phyloP scores from a whole-genome alignment of 2,113 vertebrate genomes.

The Oryzias javanicus region DNA sequence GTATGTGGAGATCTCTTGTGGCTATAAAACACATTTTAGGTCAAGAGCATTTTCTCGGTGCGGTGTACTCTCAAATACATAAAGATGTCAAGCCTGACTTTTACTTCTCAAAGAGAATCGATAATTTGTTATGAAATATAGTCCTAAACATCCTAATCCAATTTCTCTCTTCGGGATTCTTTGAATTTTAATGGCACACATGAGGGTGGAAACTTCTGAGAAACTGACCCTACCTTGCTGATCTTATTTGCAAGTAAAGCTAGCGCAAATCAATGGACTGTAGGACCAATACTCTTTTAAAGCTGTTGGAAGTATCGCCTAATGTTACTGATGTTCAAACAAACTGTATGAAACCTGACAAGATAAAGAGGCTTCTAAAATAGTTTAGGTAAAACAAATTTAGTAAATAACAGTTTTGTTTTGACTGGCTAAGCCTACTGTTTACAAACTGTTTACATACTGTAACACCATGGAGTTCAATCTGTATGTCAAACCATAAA shows the following conservation, averaged over 20 bases:
- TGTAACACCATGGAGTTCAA: no score
- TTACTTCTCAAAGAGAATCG: constrained; percentile 10
- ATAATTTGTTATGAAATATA: constrained; percentile 19
- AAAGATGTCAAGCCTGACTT: constrained; percentile 8
- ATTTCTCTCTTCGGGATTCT: neutral
- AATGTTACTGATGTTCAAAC: constrained; percentile 31
- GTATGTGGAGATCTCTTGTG: neutral
- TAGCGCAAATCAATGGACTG: constrained; percentile 36
- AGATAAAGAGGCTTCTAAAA: neutral
- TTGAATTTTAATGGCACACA: constrained; percentile 1
- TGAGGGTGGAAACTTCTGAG: constrained; percentile 5
- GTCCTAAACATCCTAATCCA: constrained; percentile 10
- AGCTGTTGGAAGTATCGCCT: constrained; percentile 25
- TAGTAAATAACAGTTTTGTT: neutral
- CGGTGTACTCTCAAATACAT: constrained; percentile 8
- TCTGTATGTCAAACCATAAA: no score
- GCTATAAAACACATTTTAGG: neutral
- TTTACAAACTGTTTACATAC: no score
- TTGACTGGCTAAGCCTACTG: no score
- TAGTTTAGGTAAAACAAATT: neutral
- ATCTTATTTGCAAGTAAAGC: constrained; percentile 32
- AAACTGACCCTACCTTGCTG: constrained; percentile 22
- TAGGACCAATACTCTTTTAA: constrained; percentile 22
- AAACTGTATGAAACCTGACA: constrained; percentile 19
- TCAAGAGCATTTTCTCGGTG: neutral